phyloP scores from a whole-genome alignment of 2,888 invertebrate genomes.

The Drosophila birchii region DNA sequence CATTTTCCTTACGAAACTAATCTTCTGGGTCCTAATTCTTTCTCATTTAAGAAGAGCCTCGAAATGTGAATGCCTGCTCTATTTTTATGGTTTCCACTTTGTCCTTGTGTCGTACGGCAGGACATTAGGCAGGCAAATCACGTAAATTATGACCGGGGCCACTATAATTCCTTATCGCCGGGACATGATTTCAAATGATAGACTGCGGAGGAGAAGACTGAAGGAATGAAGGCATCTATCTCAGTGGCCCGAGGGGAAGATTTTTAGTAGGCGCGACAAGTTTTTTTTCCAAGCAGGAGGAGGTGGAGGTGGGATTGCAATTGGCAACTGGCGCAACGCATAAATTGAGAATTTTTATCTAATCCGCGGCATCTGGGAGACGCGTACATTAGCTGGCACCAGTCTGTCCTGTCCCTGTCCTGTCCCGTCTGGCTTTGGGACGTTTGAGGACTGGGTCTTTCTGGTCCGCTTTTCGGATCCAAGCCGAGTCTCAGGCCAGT shows the following conservation, averaged over 20 bases:
- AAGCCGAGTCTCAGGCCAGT: slow-evolving; percentile 25
- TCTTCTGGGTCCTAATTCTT: slow-evolving; percentile 28
- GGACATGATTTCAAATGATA: slow-evolving; percentile 80
- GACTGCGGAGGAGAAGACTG: slow-evolving; percentile 53
- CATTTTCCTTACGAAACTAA: slow-evolving; percentile 11
- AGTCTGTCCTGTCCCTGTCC: slow-evolving; percentile 41
- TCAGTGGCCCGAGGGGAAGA: slow-evolving; percentile 29
- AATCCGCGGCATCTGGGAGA: slow-evolving; percentile 80
- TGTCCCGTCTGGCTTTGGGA: slow-evolving; percentile 36
- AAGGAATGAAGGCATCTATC: slow-evolving; percentile 32
- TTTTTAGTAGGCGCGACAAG: slow-evolving; percentile 80
- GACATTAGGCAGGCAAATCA: slow-evolving; percentile 74
- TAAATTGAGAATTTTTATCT: slow-evolving; percentile 81
- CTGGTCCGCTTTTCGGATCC: slow-evolving; percentile 34
- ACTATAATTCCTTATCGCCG: slow-evolving; percentile 79
- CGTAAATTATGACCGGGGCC: slow-evolving; percentile 75
- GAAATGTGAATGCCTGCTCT: slow-evolving; percentile 23
- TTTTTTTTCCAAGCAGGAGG: slow-evolving; percentile 48
- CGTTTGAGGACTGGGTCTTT: slow-evolving; percentile 1
- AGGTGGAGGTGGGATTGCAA: slow-evolving; percentile 48
- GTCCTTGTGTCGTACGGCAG: slow-evolving; percentile 33
- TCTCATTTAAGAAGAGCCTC: slow-evolving; percentile 25
- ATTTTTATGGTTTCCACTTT: slow-evolving; percentile 24
- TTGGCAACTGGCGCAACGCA: slow-evolving; percentile 74
- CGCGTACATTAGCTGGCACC: slow-evolving; percentile 69